Conservation (phyloP, 2,797 vertebrate genomes). For the Melanogrammus aeglefinus region DNA sequence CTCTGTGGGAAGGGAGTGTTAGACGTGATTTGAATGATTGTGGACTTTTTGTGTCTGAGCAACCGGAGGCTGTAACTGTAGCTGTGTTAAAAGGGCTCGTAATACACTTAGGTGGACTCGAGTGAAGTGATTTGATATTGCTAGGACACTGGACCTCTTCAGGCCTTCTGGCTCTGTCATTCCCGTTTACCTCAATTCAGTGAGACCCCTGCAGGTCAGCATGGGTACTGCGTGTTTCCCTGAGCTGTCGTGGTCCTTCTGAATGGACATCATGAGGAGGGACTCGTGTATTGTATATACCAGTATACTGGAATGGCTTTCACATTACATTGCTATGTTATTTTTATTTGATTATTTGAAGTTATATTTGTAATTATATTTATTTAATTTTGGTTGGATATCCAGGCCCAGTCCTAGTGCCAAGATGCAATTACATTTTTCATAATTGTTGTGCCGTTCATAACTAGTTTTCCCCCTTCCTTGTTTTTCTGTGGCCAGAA, state of each 20-base stretch:
- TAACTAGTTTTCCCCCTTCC: slow-evolving; percentile 9
- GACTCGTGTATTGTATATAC: not conserved
- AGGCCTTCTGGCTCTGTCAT: slow-evolving; percentile 14
- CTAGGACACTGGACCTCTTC: not conserved
- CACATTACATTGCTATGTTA: not conserved
- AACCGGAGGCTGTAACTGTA: not conserved
- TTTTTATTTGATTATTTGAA: not conserved
- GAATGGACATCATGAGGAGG: no score
- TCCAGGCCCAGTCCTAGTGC: not conserved
- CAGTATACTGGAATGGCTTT: not conserved
- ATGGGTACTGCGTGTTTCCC: slow-evolving; percentile 38
- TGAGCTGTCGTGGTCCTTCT: not conserved
- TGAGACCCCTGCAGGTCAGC: slow-evolving; percentile 69
- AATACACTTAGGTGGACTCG: not conserved
- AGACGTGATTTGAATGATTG: not conserved
- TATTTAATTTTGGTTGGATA: not conserved
- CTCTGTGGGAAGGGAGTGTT: not conserved
- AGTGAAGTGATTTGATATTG: slow-evolving; percentile 26
- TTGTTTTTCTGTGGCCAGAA: slow-evolving; percentile 75
- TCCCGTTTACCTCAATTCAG: slow-evolving; percentile 56
- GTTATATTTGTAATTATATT: not conserved
- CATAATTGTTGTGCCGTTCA: not conserved
- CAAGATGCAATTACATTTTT: not conserved
- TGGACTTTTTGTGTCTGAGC: not conserved
- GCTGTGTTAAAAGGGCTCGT: not conserved